Evolutionary conservation across 2,888 invertebrate species (phyloP), one percentile per base, ranked within the genome.

Genomic region (Patella pellucida): DNA sequence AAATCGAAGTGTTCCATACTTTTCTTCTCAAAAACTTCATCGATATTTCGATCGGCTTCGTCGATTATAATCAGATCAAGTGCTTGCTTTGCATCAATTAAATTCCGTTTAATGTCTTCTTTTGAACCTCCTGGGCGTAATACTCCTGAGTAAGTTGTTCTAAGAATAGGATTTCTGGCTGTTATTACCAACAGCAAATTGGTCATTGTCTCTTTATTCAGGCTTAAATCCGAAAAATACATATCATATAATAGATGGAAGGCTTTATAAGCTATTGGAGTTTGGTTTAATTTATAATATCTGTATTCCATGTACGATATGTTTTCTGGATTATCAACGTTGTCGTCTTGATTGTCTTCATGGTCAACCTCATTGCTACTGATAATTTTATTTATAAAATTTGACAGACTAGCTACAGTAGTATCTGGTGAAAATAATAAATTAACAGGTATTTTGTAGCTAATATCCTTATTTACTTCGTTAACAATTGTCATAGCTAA

Each of bases 401-500:
- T 62, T 12, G 62, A 62, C 23, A 62, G 14, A 11, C 19, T 62
- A 12, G 23, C 19, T 11, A 62, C 62, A 23, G 19, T 62, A 9
- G 62, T 62, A 23, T 62, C 62, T 23, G 62, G 62, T 19, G 19
- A 19, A 62, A 62, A 62, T 1, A 81, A 73, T n/a, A 73, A 52
- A 12, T 76, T 77, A 41, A 77, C 73, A 27, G 81, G 76, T 14
- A 81, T 56, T 52, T 75, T 71, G 16, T 76, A 76, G 41, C 75
- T 75, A 67, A 74, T 70, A 31, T 78, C 78, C 51, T 71, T 72
- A 52, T 78, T 73, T 5, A 81, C 77, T 67, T 81, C 74, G 19
- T 73, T 77, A 19, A 77, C 79, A 70, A 78, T 77, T 27, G 81
- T 79, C 81, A 83, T 83, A 15, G 81, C 83, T n/a, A 81, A 75